These are phyloP conservation scores for Hestina assimilis DNA, from an alignment of 1,140 invertebrate species.

Conservation along the genomic window DNA sequence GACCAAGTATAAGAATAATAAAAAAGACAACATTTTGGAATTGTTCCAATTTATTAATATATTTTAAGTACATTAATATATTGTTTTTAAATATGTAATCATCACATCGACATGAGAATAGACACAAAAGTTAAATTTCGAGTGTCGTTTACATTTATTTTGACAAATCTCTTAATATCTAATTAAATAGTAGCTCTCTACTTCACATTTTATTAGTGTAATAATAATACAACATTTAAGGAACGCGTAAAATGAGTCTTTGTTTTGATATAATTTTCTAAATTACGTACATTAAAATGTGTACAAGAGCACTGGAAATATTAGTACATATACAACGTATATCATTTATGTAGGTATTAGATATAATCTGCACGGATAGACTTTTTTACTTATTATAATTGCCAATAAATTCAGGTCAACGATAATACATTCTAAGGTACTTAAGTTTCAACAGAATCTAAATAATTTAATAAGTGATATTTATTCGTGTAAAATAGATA, in stretches of 20 bases:
- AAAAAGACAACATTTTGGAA: slow-evolving; percentile 15
- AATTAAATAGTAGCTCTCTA: slow-evolving; percentile 28
- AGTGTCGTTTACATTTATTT: slow-evolving; percentile 13
- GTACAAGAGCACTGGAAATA: slow-evolving; percentile 5
- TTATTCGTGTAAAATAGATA: slow-evolving; percentile 2
- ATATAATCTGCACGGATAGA: slow-evolving; percentile 9
- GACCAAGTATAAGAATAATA: too few species aligned
- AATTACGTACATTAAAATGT: slow-evolving; percentile 17
- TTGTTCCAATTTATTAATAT: slow-evolving; percentile 38
- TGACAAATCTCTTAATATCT: slow-evolving; percentile 26
- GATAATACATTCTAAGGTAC: neutral
- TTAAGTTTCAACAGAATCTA: neutral
- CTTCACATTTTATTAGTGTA: slow-evolving; percentile 29
- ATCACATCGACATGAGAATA: slow-evolving; percentile 36
- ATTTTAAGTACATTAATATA: slow-evolving; percentile 38
- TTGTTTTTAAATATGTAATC: slow-evolving; percentile 35
- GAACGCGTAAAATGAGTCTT: slow-evolving; percentile 40
- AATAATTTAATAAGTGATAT: neutral
- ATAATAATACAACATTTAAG: slow-evolving; percentile 36
- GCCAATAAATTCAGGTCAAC: neutral
- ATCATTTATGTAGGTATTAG: neutral
- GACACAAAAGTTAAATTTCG: slow-evolving; percentile 21
- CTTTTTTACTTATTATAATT: neutral
- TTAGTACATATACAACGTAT: neutral
- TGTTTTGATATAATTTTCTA: slow-evolving; percentile 25